These are phyloP conservation scores for Eurytoma adleriae DNA, from an alignment of 2,888 invertebrate species.

Conservation along the genomic window DNA sequence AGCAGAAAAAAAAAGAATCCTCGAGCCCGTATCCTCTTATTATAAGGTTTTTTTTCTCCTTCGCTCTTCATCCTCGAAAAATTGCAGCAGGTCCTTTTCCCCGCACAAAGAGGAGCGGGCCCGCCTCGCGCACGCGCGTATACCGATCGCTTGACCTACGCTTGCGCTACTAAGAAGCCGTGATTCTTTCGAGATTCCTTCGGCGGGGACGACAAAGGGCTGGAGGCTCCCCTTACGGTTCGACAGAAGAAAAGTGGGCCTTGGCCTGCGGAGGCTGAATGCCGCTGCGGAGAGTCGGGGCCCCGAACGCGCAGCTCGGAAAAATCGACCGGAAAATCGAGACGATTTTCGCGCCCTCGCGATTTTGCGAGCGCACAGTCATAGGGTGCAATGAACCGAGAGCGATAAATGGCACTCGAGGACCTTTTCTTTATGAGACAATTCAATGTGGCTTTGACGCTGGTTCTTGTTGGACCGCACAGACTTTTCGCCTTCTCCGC, in stretches of 20 bases:
- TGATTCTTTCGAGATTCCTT: constrained; percentile 71
- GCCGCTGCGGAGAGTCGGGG: too few relatives aligned
- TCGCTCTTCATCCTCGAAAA: constrained; percentile 61
- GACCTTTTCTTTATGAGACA: constrained; percentile 32
- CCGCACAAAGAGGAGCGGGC: background rate
- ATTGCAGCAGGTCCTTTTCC: constrained; percentile 69
- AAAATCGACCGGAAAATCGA: constrained; percentile 52
- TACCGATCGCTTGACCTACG: constrained; percentile 59
- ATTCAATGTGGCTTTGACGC: constrained; percentile 21
- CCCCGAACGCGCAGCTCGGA: background rate
- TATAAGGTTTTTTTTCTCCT: constrained; percentile 38
- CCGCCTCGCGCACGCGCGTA: constrained; percentile 40
- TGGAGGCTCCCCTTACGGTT: constrained; percentile 60
- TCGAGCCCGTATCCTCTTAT: constrained; percentile 52
- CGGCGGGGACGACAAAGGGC: constrained; percentile 55
- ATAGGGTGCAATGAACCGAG: constrained; percentile 31
- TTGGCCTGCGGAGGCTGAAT: too few relatives aligned
- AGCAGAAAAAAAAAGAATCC: constrained; percentile 23
- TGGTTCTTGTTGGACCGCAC: background rate
- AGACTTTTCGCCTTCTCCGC: background rate
- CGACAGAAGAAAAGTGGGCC: constrained; percentile 46
- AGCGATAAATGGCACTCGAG: constrained; percentile 39
- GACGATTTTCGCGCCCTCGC: constrained; percentile 45
- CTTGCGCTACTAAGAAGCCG: constrained; percentile 65
- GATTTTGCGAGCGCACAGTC: constrained; percentile 20